phyloP scores from a whole-genome alignment of 2,113 vertebrate species.

The Periophthalmus modestus region DNA sequence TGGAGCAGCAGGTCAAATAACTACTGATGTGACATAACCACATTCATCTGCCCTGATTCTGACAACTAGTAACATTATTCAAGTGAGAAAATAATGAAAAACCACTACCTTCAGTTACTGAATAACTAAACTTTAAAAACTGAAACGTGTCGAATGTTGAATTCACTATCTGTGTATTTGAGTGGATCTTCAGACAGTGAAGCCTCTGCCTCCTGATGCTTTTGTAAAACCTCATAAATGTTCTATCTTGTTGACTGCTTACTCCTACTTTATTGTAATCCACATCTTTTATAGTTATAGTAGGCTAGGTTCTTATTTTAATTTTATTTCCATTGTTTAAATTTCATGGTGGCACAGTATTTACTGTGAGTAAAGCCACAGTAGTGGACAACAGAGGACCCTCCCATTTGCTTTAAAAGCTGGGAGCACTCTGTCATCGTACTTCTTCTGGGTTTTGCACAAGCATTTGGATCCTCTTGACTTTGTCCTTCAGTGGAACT shows the following conservation, averaged over 20 bases:
- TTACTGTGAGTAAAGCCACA: not conserved
- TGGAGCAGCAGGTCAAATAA: too few relatives aligned
- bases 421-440: conserved; percentile 51
- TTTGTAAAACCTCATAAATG: too few relatives aligned
- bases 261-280: not conserved
- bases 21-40: too few relatives aligned
- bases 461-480: conserved; percentile 28
- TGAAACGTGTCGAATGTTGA: too few relatives aligned
- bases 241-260: not conserved
- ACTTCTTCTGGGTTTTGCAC: conserved; percentile 55
- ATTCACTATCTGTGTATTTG: too few relatives aligned
- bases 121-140: too few relatives aligned
- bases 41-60: too few relatives aligned
- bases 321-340: not conserved
- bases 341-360: not conserved
- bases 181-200: not conserved
- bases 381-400: conserved; percentile 30
- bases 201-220: not conserved
- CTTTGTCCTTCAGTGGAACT: conserved; percentile 17
- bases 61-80: too few relatives aligned
- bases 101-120: not conserved
- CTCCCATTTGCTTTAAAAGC: conserved; percentile 70
- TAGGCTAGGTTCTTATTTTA: not conserved
- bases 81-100: not conserved
- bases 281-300: not conserved